Base-by-base conservation (phyloP, 2,797 vertebrate genomes). In the Centroberyx gerrardi region DNA sequence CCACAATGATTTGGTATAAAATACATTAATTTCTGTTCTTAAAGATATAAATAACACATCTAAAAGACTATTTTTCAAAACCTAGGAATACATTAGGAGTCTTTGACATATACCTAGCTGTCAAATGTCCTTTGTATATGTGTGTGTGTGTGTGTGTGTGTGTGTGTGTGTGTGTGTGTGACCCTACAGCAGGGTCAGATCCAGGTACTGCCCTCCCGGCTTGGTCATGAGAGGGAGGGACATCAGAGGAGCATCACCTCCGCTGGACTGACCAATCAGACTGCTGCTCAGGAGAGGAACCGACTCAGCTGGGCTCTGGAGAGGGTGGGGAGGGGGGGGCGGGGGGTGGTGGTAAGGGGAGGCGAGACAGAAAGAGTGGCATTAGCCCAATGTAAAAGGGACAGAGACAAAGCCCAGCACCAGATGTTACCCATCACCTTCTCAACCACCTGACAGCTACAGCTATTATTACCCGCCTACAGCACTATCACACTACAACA, bases 11-110 rank as follows among this genome's bases (percentile, higher is more conserved):
- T 91, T 90, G 86, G 81, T 94, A 94, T 85, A 94, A 95, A 95
- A 95, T 92, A 94, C 91, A 94, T 90, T 86, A 80, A 91, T 94
- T 90, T 94, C 70, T 91, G 83, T 88, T 91, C 17, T 91, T 87
- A 87, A 90, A 78, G 85, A 91, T 94, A 95, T 94, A 96, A 94
- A 95, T 95, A 95, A 92, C 74, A 92, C 71, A 89, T 88, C 87
- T 92, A 93, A 88, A 89, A 89, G 81, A 86, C 81, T 87, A 86
- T 74, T 74, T 69, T 72, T 46, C 80, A 87, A 83, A 88, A 85
- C 51, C 80, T 91, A 92, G 76, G 62, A 86, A 91, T 83, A 83
- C 84, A 82, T 81, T 71, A 84, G 49, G 73, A 80, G 88, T 87
- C 83, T 83, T 80, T 77, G 74, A 84, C 78, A 72, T 84, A 44